Percentiles rank a stretch among this genome's conserved stretches.
phyloP scores from a whole-genome alignment of 2,797 vertebrate species.

The Smutsia temminckii region DNA sequence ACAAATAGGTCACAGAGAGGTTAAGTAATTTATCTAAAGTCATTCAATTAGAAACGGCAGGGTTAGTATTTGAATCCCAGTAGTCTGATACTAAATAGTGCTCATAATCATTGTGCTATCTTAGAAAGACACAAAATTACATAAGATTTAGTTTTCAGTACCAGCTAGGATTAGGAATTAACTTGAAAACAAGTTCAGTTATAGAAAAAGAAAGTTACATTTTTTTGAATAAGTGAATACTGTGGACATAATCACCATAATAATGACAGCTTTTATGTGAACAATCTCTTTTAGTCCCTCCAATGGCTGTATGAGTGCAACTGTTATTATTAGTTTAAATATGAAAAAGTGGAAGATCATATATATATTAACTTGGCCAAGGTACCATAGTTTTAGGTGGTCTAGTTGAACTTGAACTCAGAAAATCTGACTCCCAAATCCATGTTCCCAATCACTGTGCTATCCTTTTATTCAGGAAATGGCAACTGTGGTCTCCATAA shows the following conservation, averaged over 20 bases:
- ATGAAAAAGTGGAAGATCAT: not conserved
- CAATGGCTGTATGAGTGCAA: not conserved
- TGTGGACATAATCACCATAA: not conserved
- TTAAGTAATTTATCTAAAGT: not conserved
- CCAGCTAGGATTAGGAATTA: not conserved
- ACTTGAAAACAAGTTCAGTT: not conserved
- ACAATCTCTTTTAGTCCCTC: slow-evolving; percentile 1
- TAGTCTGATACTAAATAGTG: not conserved
- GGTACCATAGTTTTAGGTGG: not conserved
- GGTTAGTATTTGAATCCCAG: not conserved
- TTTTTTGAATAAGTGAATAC: not conserved
- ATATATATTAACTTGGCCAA: not conserved
- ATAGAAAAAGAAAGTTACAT: not conserved
- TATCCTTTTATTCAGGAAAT: not conserved
- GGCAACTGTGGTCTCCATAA: too few species aligned
- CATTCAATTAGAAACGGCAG: not conserved
- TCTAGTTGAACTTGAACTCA: not conserved
- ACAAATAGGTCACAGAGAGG: not conserved
- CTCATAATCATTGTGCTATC: not conserved
- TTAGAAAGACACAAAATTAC: not conserved
- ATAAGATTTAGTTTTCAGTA: not conserved
- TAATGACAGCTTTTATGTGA: not conserved
- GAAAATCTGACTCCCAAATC: not conserved
- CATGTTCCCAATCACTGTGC: not conserved
- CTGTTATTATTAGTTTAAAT: not conserved